Percentiles rank a stretch among this genome's conserved stretches.
These are phyloP conservation scores for Pyralis farinalis DNA, from an alignment of 2,888 invertebrate species.

Conservation along the genomic window DNA sequence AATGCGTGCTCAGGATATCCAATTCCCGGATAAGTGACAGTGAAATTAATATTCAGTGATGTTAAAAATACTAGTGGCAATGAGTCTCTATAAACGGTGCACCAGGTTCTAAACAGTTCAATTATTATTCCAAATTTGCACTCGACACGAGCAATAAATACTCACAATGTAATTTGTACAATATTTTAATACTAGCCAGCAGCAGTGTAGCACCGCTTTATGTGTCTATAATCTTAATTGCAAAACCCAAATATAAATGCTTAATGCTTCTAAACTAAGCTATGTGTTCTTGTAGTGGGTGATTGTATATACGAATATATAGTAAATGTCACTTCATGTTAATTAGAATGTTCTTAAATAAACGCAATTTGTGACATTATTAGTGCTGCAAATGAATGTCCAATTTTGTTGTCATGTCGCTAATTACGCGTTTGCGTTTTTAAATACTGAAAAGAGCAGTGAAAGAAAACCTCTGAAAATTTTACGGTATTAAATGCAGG, in stretches of 20 bases:
- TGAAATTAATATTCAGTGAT: conserved; percentile 7
- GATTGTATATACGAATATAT: too few relatives aligned
- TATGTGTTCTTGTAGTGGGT: conserved; percentile 20
- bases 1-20: conserved; percentile 17
- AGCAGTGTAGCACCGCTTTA: conserved; percentile 66
- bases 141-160: conserved; percentile 65
- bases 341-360: too few relatives aligned
- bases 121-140: conserved; percentile 65
- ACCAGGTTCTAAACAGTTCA: conserved; percentile 67
- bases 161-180: conserved; percentile 73
- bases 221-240: conserved; percentile 32
- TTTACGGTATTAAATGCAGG: too few relatives aligned
- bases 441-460: too few relatives aligned
- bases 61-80: conserved; percentile 26
- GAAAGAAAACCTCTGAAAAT: too few relatives aligned
- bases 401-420: too few relatives aligned
- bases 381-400: too few relatives aligned
- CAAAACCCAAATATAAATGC: conserved; percentile 39
- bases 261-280: conserved; percentile 63
- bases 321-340: too few relatives aligned
- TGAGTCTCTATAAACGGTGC: conserved; percentile 51
- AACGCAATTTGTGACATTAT: too few relatives aligned
- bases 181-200: conserved; percentile 47
- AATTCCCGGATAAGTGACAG: conserved; percentile 8
- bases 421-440: too few relatives aligned